Base-by-base conservation (phyloP, 2,888 invertebrate genomes). In the Agrotis segetum region DNA sequence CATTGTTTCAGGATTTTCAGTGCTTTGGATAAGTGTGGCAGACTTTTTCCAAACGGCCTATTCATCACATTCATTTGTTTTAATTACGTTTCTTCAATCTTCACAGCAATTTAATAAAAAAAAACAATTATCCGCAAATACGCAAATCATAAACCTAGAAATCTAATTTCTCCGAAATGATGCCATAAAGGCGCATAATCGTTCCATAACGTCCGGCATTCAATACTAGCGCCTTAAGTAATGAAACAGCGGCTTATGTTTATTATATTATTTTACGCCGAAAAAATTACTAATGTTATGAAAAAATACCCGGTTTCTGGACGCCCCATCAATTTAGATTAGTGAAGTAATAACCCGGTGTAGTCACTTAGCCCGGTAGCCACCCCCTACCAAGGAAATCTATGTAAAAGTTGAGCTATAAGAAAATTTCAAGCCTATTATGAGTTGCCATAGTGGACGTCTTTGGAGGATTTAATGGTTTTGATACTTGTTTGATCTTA, bases 271-370 rank as follows among this genome's bases (percentile, higher is more conserved):
- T 95, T 95, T 95, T 95, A 94, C 95, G 94, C 95, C 92, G 89
- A 92, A 93, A 88, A 95, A 95, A 94, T 93, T 94, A 93, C 93
- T 94, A 94, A 95, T 94, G 93, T 92, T 93, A 94, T 94, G 93
- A 93, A 95, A 95, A 94, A 93, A 93, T 92, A 89, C 90, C 90
- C 91, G 89, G 91, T 92, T 93, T 92, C 91, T 92, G 94, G 93
- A 95, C 94, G 94, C 93, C 92, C 96, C 96, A 96, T 96, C 96
- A 96, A 96, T 96, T 95, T 96, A 93, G 93, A 96, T 96, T 96
- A 96, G 95, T 91, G 85, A 87, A 84, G 92, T 95, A 96, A 95
- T 96, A 92, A 91, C 92, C 88, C 84, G 85, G 87, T 86, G 87
- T 90, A 91, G 85, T 85, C 81, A 85, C 90, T 88, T 91, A 91